These are phyloP conservation scores for Ophion costatus DNA, from an alignment of 2,888 invertebrate species.

Conservation along the genomic window DNA sequence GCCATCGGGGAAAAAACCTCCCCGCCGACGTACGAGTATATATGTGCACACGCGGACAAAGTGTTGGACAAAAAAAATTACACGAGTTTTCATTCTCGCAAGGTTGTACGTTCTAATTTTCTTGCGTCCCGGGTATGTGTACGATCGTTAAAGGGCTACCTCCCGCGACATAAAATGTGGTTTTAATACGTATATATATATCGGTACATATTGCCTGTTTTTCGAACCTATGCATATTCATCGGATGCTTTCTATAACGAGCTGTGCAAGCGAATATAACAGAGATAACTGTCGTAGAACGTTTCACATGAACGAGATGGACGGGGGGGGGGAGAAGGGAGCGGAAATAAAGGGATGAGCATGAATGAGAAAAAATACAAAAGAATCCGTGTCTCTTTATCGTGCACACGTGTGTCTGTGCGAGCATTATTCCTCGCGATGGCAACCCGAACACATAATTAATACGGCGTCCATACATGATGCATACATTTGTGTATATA, in stretches of 20 bases:
- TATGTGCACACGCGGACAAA: not conserved
- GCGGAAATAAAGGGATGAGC: not conserved
- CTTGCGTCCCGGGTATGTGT: constrained; percentile 24
- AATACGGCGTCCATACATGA: too few relatives aligned
- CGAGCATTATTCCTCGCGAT: too few relatives aligned
- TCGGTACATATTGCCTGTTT: constrained; percentile 19
- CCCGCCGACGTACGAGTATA: not conserved
- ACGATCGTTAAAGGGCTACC: constrained; percentile 73
- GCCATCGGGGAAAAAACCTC: constrained; percentile 22
- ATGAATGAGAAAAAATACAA: constrained; percentile 1
- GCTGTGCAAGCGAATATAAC: constrained; percentile 56
- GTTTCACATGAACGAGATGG: too few relatives aligned
- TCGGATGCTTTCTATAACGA: constrained; percentile 71
- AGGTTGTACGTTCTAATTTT: constrained; percentile 74
- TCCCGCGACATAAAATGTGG: constrained; percentile 22
- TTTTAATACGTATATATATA: not conserved
- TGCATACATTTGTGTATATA: too few relatives aligned
- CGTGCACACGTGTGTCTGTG: too few relatives aligned
- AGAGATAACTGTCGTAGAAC: constrained; percentile 39
- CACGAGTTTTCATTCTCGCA: constrained; percentile 71
- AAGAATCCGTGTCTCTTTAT: too few relatives aligned
- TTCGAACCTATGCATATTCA: constrained; percentile 73
- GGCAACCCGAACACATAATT: too few relatives aligned
- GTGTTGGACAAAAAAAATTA: constrained; percentile 67
- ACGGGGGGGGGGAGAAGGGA: not conserved